Conservation (phyloP, 2,888 invertebrate species). For the Calliopum simillimum region DNA sequence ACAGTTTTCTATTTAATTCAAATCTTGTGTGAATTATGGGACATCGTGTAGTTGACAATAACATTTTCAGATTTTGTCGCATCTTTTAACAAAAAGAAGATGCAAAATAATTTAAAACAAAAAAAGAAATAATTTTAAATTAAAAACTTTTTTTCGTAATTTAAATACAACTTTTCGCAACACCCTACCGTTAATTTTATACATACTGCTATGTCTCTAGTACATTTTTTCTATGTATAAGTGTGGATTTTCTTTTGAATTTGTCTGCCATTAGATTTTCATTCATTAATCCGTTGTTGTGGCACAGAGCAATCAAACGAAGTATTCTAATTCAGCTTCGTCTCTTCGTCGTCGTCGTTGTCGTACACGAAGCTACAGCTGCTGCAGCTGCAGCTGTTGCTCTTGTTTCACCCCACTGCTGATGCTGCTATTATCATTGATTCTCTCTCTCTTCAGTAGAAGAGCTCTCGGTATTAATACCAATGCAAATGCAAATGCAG, state of each 20-base stretch:
- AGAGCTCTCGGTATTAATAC: background rate
- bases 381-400: background rate
- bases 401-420: background rate
- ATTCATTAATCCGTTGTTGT: constrained; percentile 14
- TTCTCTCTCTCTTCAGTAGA: background rate
- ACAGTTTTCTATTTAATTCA: no score
- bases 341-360: background rate
- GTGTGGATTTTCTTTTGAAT: background rate
- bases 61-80: no score
- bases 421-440: constrained; percentile 23
- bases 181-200: no score
- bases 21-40: no score
- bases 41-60: no score
- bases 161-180: no score
- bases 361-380: background rate
- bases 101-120: no score
- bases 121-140: no score
- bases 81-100: no score
- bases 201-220: no score
- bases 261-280: constrained; percentile 3
- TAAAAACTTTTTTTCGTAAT: no score
- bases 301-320: background rate
- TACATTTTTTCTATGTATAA: background rate
- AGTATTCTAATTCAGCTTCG: background rate
- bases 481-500: constrained; percentile 13